These are phyloP conservation scores for Mareca penelope DNA, from an alignment of 2,797 vertebrate genomes.

Conservation along the genomic window DNA sequence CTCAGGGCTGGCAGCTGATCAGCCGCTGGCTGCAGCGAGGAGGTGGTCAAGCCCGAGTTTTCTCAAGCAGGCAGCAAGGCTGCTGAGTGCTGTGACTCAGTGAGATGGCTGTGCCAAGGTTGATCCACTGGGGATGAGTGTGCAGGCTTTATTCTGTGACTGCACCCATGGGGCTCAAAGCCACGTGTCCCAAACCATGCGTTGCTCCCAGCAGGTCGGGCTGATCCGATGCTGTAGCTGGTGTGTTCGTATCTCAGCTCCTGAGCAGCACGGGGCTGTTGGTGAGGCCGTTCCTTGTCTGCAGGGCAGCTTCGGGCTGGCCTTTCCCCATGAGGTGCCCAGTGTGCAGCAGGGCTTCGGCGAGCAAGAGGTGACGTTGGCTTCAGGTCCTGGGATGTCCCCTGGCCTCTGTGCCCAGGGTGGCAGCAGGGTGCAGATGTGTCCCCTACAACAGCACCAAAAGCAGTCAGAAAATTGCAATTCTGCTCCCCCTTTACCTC, in stretches of 20 bases:
- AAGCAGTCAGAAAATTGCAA: rapidly evolving
- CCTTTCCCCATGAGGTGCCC: neutral
- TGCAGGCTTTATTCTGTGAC: neutral
- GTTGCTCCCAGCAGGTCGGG: neutral
- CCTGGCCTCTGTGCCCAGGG: neutral
- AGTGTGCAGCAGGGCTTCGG: neutral
- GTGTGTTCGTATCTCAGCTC: neutral
- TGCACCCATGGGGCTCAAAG: neutral
- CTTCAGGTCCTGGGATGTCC: neutral
- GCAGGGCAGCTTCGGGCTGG: neutral
- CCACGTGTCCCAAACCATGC: neutral
- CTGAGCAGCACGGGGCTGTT: neutral
- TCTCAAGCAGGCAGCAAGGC: slow-evolving; percentile 7
- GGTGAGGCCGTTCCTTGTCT: neutral
- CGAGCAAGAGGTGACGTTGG: neutral
- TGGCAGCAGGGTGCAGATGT: rapidly evolving
- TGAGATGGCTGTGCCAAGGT: neutral
- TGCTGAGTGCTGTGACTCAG: neutral
- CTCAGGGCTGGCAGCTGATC: neutral
- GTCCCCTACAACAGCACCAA: neutral
- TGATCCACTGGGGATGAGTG: neutral
- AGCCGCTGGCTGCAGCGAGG: neutral
- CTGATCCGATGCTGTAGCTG: neutral
- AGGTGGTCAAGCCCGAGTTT: neutral
- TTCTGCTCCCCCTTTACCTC: neutral